Percentiles rank a stretch among this genome's conserved stretches.
These are phyloP conservation scores for Nudaria mundana DNA, from an alignment of 2,888 invertebrate species.

Conservation along the genomic window DNA sequence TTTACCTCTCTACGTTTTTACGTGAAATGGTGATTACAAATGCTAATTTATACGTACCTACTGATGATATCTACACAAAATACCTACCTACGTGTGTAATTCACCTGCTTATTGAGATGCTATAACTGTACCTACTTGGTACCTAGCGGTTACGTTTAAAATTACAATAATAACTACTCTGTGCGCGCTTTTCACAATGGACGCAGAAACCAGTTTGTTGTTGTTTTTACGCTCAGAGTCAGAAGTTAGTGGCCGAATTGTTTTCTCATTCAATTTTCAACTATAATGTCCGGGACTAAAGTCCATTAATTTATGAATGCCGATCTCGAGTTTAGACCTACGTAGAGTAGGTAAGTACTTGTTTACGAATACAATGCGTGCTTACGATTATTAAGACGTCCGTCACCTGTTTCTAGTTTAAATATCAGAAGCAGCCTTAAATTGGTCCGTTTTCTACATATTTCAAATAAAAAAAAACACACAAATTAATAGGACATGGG, in stretches of 20 bases:
- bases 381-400: too few species aligned
- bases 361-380: too few species aligned
- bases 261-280: constrained; percentile 21
- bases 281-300: constrained; percentile 17
- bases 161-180: constrained; percentile 3
- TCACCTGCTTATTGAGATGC: constrained; percentile 11
- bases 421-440: too few species aligned
- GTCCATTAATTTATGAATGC: constrained; percentile 6
- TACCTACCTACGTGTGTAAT: constrained; percentile 10
- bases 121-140: constrained; percentile 18
- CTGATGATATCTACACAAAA: too few species aligned
- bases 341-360: constrained; percentile 5
- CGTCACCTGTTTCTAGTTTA: too few species aligned
- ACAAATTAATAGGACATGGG: too few species aligned
- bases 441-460: too few species aligned
- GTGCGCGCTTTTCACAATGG: constrained; percentile 42
- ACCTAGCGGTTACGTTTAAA: constrained; percentile 28
- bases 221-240: constrained; percentile 35
- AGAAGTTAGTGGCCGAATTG: constrained; percentile 9
- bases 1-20: too few species aligned
- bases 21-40: too few species aligned
- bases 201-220: constrained; percentile 52
- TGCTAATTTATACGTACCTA: too few species aligned
- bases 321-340: too few species aligned
- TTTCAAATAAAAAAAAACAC: too few species aligned